Conservation (phyloP, 2,113 vertebrate species). For the Scytalopus superciliaris region DNA sequence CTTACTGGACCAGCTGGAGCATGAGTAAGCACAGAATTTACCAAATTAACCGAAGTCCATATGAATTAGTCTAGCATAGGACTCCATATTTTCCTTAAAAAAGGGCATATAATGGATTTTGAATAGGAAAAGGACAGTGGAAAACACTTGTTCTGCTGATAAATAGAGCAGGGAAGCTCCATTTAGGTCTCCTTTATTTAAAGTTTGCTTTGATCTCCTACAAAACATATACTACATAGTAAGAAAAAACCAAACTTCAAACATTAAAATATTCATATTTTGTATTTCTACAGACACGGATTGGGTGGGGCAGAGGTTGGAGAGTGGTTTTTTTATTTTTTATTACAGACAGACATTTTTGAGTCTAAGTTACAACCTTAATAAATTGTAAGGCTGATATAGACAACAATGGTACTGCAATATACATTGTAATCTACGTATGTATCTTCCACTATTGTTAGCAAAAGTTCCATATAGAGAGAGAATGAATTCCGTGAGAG, state of each 20-base stretch:
- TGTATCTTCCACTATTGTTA: not conserved
- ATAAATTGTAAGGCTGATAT: not conserved
- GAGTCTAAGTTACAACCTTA: not conserved
- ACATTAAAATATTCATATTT: not conserved
- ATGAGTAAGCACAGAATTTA: not conserved
- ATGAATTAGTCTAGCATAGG: not conserved
- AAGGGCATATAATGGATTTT: not conserved
- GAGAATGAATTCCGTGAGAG: not conserved
- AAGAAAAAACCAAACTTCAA: not conserved
- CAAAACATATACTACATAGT: not conserved
- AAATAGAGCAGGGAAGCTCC: not conserved
- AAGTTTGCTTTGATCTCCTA: not conserved
- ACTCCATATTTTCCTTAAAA: not conserved
- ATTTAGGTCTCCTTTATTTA: not conserved
- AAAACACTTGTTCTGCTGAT: not conserved
- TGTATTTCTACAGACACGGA: not conserved
- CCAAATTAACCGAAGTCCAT: not conserved
- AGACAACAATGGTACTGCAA: not conserved
- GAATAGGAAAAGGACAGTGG: not conserved
- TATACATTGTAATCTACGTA: too few species aligned
- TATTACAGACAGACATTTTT: not conserved
- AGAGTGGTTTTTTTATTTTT: not conserved
- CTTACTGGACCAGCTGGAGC: not conserved
- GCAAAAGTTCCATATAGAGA: not conserved
- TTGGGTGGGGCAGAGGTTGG: accelerated